A percentile compares a stretch with the other conserved stretches of the same genome.
Evolutionary conservation across 2,797 vertebrate genomes (phyloP).

Genomic region (Artibeus jamaicensis): DNA sequence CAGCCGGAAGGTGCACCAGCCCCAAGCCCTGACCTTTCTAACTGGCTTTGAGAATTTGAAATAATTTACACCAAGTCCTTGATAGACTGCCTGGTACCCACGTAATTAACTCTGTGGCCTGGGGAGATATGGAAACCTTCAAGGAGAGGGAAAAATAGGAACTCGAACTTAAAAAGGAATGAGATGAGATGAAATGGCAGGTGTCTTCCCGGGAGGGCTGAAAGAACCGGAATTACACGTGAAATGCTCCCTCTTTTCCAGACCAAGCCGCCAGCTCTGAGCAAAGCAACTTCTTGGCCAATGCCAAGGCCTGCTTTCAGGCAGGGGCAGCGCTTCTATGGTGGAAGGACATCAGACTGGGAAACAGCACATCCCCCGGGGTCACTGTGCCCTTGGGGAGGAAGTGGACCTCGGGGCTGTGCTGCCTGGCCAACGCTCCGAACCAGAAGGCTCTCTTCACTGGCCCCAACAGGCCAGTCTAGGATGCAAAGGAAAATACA

Average conservation of each 20-base stretch:
- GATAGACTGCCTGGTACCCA: background rate
- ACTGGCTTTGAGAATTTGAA: background rate
- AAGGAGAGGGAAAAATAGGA: background rate
- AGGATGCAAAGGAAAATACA: background rate
- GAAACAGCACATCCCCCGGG: background rate
- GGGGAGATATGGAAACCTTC: background rate
- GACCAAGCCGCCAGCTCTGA: background rate
- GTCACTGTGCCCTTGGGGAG: background rate
- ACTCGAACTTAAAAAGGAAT: background rate
- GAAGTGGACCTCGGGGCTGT: background rate
- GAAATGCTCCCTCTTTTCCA: background rate
- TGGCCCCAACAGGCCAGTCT: background rate
- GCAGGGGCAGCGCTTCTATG: background rate
- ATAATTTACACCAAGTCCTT: background rate
- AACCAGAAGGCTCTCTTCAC: background rate
- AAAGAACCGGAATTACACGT: background rate
- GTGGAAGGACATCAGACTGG: background rate
- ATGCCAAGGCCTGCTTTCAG: background rate
- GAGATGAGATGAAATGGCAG: background rate
- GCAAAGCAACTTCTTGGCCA: background rate
- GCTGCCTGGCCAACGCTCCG: background rate
- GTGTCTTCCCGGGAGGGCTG: background rate
- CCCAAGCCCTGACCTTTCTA: rapidly evolving
- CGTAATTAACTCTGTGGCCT: background rate
- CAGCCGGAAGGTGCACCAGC: background rate